Evolutionary conservation across 2,888 invertebrate genomes (phyloP).

Genomic region (Agrotis puta): DNA sequence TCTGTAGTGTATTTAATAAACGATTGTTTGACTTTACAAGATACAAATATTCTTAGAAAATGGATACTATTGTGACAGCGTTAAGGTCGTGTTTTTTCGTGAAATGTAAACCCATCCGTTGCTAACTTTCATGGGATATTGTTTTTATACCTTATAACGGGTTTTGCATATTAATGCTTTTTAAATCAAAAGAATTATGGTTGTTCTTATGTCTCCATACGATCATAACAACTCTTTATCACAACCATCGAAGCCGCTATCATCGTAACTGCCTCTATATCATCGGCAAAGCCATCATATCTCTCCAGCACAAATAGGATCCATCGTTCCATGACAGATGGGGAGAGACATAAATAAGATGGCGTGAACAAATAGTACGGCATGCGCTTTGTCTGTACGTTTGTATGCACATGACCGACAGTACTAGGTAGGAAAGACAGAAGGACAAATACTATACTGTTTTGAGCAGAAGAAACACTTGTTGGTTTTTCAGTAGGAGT

Average conservation of each 20-base stretch:
- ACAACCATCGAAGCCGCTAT: background rate
- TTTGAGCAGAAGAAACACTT: too few relatives aligned
- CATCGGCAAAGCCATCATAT: constrained; percentile 23
- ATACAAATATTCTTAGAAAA: constrained; percentile 4
- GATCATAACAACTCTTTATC: background rate
- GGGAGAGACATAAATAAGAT: constrained; percentile 49
- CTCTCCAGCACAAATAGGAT: constrained; percentile 32
- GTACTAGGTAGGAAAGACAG: background rate
- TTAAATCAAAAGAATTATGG: too few relatives aligned
- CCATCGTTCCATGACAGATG: constrained; percentile 35
- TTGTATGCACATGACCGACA: constrained; percentile 34
- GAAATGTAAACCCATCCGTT: background rate
- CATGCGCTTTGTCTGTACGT: constrained; percentile 31
- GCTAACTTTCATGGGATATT: background rate
- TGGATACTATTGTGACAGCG: background rate
- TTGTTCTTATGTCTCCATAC: background rate
- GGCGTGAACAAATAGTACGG: constrained; percentile 48
- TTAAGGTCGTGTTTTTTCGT: background rate
- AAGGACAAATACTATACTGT: background rate
- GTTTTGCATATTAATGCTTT: background rate
- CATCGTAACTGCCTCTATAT: constrained; percentile 6
- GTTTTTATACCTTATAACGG: background rate
- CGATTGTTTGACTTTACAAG: constrained; percentile 5
- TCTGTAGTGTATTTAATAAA: constrained; percentile 8
- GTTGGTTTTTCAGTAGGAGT: too few relatives aligned